Percentiles rank a stretch among this genome's conserved stretches.
These are phyloP conservation scores for Lasioglossum morio DNA, from an alignment of 2,888 invertebrate species.

Conservation along the genomic window DNA sequence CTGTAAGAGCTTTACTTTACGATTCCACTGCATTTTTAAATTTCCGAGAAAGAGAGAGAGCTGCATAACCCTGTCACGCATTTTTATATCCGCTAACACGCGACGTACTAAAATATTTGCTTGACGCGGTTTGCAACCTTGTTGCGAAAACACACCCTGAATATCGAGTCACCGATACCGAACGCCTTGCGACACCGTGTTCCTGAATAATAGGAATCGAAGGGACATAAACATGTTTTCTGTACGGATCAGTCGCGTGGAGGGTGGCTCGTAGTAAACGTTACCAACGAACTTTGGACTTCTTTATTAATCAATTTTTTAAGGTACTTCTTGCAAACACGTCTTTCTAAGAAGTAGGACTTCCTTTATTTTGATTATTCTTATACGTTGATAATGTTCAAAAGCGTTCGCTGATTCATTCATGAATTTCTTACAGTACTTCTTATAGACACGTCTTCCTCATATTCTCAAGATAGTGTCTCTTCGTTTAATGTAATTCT, in stretches of 20 bases:
- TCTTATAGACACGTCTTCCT: too few relatives aligned
- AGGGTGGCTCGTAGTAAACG: background rate
- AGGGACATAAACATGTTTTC: background rate
- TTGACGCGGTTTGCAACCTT: background rate
- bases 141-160: background rate
- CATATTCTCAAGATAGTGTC: too few relatives aligned
- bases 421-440: background rate
- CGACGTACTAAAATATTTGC: slow-evolving; percentile 7
- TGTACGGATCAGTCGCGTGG: background rate
- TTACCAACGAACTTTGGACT: too few relatives aligned
- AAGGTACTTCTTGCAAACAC: too few relatives aligned
- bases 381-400: background rate
- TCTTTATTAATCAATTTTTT: too few relatives aligned
- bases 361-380: too few relatives aligned
- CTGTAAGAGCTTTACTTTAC: slow-evolving; percentile 25
- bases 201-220: background rate
- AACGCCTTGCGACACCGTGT: background rate
- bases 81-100: slow-evolving; percentile 32
- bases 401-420: background rate
- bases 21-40: slow-evolving; percentile 39
- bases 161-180: background rate
- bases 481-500: too few relatives aligned
- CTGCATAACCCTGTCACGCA: slow-evolving; percentile 13
- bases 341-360: too few relatives aligned
- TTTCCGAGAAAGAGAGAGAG: background rate